Conservation (phyloP, 2,797 vertebrate genomes). For the Tokudaia tokunoshimensis region DNA sequence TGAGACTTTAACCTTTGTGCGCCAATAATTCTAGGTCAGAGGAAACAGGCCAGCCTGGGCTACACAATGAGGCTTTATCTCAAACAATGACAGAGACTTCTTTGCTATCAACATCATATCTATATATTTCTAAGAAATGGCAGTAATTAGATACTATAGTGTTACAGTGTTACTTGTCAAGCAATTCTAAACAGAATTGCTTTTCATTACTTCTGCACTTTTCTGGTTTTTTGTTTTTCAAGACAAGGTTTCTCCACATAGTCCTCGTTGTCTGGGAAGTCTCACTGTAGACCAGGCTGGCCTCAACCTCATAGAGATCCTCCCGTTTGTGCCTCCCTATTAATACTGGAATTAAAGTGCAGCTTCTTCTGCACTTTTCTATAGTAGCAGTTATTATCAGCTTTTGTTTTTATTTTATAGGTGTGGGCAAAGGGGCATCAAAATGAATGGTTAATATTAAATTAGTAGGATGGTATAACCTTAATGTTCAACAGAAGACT, state of each 20-base stretch:
- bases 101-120: slow-evolving; percentile 52
- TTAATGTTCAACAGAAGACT: slow-evolving; percentile 38
- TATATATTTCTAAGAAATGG: not conserved
- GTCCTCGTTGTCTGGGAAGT: not conserved
- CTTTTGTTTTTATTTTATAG: slow-evolving; percentile 33
- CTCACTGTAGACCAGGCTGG: not conserved
- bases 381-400: not conserved
- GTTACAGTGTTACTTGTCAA: slow-evolving; percentile 10
- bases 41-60: not conserved
- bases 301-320: too few species aligned
- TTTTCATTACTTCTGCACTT: not conserved
- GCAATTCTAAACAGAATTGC: not conserved
- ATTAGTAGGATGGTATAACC: not conserved
- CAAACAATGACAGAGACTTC: not conserved
- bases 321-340: not conserved
- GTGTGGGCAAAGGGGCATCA: not conserved
- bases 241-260: not conserved
- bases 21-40: not conserved
- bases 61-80: not conserved
- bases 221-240: not conserved
- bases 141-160: not conserved
- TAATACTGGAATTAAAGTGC: not conserved
- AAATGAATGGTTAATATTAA: slow-evolving; percentile 1
- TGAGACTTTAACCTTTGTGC: not conserved
- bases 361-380: not conserved